phyloP scores from a whole-genome alignment of 2,113 vertebrate genomes.

The Puffinus mauretanicus region DNA sequence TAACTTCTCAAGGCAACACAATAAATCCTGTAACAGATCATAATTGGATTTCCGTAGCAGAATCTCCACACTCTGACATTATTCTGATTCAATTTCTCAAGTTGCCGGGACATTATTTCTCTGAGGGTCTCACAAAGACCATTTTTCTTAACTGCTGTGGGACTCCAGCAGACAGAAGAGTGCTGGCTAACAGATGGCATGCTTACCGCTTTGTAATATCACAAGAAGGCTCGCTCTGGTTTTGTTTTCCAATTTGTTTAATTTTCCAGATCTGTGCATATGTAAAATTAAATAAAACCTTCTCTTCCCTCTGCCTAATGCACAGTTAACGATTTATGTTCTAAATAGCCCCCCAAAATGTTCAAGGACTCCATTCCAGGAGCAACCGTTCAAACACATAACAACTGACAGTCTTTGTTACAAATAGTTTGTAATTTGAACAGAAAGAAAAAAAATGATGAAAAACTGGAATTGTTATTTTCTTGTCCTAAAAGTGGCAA shows the following conservation, averaged over 20 bases:
- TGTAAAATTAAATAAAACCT: background rate
- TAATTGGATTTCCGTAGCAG: background rate
- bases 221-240: background rate
- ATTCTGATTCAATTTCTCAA: background rate
- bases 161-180: background rate
- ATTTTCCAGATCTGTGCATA: background rate
- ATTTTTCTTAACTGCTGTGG: background rate
- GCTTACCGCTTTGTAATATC: background rate
- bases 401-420: background rate
- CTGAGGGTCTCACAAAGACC: background rate
- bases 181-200: background rate
- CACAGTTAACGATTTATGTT: background rate
- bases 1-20: background rate
- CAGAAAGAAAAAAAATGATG: background rate
- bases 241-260: constrained; percentile 5
- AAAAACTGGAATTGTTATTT: background rate
- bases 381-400: background rate
- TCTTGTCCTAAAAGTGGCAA: background rate
- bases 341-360: background rate
- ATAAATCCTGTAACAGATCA: background rate
- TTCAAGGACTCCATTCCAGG: background rate
- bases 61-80: background rate
- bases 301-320: background rate
- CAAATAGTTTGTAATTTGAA: background rate
- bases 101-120: background rate